These are phyloP conservation scores for Tamias sibiricus DNA, from an alignment of 2,113 vertebrate genomes.

Conservation along the genomic window DNA sequence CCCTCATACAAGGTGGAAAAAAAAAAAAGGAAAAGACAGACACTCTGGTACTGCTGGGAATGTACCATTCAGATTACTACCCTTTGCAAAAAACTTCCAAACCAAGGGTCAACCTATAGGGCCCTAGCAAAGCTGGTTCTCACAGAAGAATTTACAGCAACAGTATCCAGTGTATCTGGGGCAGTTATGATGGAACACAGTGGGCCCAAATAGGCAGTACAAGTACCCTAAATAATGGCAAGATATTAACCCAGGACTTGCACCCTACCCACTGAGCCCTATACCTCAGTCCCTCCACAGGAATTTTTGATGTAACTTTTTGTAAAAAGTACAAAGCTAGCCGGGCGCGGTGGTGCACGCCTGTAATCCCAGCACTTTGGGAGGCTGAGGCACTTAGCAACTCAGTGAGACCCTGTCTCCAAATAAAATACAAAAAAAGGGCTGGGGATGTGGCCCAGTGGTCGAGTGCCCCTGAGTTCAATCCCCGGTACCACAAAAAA, in stretches of 20 bases:
- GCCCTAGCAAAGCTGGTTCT: neutral
- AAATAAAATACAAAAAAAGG: no score
- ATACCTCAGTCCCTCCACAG: neutral
- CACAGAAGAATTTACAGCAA: neutral
- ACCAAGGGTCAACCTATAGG: neutral
- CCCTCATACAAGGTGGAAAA: neutral
- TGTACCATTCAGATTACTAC: neutral
- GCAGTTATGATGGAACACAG: neutral
- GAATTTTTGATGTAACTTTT: neutral
- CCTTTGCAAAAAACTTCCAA: neutral
- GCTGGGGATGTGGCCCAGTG: no score
- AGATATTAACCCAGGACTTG: neutral
- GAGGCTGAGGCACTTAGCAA: no score
- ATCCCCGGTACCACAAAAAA: no score
- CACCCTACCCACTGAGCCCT: neutral
- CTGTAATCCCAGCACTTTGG: no score
- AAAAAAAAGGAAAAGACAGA: neutral
- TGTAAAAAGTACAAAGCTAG: neutral
- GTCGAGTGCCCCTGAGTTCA: no score
- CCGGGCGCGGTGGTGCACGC: no score
- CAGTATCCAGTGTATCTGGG: neutral
- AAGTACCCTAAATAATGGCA: neutral
- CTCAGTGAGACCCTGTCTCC: no score
- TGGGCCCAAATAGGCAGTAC: no score
- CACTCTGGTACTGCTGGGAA: neutral